Evolutionary conservation across 2,797 vertebrate species (phyloP).

Genomic region (Phyllotis vaccarum): DNA sequence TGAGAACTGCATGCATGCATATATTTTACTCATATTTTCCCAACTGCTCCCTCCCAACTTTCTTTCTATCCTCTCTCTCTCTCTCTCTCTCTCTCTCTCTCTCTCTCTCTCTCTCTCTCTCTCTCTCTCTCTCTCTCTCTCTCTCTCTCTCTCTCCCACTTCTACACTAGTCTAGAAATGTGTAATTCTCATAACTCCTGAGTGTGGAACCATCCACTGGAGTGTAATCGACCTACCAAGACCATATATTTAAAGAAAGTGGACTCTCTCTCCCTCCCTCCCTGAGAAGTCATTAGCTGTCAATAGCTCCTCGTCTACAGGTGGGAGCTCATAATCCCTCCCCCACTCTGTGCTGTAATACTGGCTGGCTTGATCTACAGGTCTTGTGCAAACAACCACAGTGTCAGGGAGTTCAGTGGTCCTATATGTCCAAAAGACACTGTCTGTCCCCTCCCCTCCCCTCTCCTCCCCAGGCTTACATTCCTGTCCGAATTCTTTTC

Average conservation of each 20-base stretch:
- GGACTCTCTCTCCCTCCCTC: not conserved
- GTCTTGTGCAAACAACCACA: not conserved
- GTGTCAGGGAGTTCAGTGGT: not conserved
- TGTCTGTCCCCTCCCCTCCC: not conserved
- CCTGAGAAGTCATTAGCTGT: not conserved
- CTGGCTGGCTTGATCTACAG: not conserved
- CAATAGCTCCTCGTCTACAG: not conserved
- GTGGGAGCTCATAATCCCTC: not conserved
- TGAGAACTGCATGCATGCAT: not conserved
- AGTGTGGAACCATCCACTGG: not conserved
- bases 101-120: not conserved
- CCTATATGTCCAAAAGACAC: not conserved
- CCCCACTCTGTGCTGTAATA: not conserved
- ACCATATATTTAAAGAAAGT: not conserved
- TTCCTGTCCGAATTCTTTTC: not conserved
- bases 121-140: not conserved
- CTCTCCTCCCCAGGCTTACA: not conserved
- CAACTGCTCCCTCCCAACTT: not conserved
- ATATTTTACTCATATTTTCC: not conserved
- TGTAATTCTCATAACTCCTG: not conserved
- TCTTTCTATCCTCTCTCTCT: not conserved
- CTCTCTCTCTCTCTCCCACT: not conserved
- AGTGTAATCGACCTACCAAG: not conserved
- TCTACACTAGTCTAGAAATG: too few species aligned
- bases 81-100: not conserved